phyloP scores from a whole-genome alignment of 2,797 vertebrate genomes.

The Acanthopagrus latus region DNA sequence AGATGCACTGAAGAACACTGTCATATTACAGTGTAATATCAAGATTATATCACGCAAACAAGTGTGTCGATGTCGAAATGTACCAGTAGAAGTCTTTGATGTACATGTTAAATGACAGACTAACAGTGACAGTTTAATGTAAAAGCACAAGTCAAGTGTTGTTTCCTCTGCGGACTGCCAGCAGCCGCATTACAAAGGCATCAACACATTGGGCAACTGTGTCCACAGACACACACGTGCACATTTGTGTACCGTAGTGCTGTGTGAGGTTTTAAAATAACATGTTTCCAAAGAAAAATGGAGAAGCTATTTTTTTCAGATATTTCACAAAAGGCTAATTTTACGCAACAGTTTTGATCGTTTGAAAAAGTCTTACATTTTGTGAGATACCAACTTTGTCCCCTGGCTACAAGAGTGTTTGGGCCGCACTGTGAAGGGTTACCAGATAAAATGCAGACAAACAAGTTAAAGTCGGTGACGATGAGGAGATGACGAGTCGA shows the following conservation, averaged over 20 bases:
- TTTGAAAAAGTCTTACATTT: not conserved
- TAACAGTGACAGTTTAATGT: conserved; percentile 17
- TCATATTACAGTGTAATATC: conserved; percentile 6
- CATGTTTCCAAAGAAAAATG: conserved; percentile 33
- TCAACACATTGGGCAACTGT: conserved; percentile 20
- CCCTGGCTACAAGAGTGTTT: not conserved
- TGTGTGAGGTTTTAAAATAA: conserved; percentile 45
- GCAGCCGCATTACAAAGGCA: conserved; percentile 47
- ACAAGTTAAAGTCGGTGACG: conserved; percentile 38
- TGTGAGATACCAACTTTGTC: not conserved
- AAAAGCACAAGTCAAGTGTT: conserved; percentile 28
- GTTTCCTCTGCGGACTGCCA: conserved; percentile 29
- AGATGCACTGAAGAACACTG: conserved; percentile 16
- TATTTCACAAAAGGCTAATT: conserved; percentile 17
- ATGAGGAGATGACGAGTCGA: conserved; percentile 24
- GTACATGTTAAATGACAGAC: conserved; percentile 33
- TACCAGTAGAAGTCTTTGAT: conserved; percentile 16
- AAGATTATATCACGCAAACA: not conserved
- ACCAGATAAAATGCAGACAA: conserved; percentile 38
- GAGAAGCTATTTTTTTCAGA: not conserved
- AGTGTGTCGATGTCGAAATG: not conserved
- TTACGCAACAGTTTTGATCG: conserved; percentile 7
- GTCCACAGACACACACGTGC: not conserved
- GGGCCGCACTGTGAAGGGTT: conserved; percentile 1
- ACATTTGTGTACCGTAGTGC: conserved; percentile 28